Percentiles rank a stretch among this genome's conserved stretches.
phyloP scores from a whole-genome alignment of 2,888 invertebrate species.

The Ectemnius continuus region DNA sequence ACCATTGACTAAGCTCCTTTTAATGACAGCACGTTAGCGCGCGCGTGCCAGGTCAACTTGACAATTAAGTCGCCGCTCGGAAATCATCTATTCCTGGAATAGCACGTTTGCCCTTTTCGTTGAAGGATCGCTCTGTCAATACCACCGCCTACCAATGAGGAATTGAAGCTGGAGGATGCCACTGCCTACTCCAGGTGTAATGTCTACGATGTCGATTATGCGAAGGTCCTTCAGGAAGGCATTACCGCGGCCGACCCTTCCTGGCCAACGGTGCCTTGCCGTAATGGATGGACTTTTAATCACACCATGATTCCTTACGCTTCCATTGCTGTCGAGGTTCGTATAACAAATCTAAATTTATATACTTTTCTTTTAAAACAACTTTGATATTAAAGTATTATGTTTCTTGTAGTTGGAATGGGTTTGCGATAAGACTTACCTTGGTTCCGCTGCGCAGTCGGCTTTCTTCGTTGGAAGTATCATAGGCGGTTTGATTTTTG shows the following conservation, averaged over 20 bases:
- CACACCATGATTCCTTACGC: slow-evolving; percentile 88
- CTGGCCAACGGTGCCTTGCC: slow-evolving; percentile 85
- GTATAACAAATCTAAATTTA: slow-evolving; percentile 17
- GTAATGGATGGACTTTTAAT: slow-evolving; percentile 90
- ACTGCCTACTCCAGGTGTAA: slow-evolving; percentile 83
- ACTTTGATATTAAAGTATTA: neutral
- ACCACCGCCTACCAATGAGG: slow-evolving; percentile 79
- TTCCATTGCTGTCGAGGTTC: slow-evolving; percentile 92
- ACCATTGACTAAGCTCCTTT: no score
- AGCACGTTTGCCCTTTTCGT: slow-evolving; percentile 2
- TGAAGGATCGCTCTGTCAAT: slow-evolving; percentile 86
- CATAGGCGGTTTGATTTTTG: slow-evolving; percentile 90
- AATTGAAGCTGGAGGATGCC: slow-evolving; percentile 70
- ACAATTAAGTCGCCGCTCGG: neutral
- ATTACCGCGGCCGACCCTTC: slow-evolving; percentile 82
- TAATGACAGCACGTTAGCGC: neutral
- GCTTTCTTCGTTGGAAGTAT: slow-evolving; percentile 94
- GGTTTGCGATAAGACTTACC: slow-evolving; percentile 90
- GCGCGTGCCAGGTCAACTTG: no score
- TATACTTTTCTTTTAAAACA: neutral
- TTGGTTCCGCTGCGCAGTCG: slow-evolving; percentile 89
- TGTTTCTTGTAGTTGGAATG: slow-evolving; percentile 84
- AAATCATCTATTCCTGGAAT: no score
- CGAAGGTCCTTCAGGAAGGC: slow-evolving; percentile 81
- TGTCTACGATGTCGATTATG: slow-evolving; percentile 89